These are phyloP conservation scores for Pollachius pollachius DNA, from an alignment of 2,113 vertebrate species.

Conservation along the genomic window DNA sequence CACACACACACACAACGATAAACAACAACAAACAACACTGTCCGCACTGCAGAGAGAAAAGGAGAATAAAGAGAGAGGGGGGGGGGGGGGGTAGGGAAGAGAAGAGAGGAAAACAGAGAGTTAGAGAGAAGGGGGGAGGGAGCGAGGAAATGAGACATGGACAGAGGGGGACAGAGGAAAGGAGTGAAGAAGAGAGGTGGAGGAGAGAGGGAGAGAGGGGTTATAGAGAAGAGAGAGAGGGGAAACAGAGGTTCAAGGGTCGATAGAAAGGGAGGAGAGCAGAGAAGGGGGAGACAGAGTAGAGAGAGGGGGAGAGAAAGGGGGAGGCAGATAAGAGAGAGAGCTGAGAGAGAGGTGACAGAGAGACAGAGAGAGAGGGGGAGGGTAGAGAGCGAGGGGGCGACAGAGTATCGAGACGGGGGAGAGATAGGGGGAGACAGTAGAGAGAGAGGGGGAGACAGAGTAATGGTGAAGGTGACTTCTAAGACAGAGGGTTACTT, in stretches of 20 bases:
- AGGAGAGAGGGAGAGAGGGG: background rate
- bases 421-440: background rate
- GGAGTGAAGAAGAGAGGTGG: background rate
- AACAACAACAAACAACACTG: background rate
- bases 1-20: background rate
- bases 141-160: background rate
- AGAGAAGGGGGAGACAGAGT: background rate
- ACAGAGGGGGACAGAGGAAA: background rate
- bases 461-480: constrained; percentile 66
- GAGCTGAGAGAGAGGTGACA: background rate
- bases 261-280: too few relatives aligned
- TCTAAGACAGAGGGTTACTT: constrained; percentile 63
- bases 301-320: background rate
- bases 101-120: background rate
- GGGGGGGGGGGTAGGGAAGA: background rate
- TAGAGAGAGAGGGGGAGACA: constrained; percentile 11
- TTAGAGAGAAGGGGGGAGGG: constrained; percentile 16
- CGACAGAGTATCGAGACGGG: too few relatives aligned
- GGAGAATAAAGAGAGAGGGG: background rate
- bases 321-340: constrained; percentile 35
- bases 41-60: background rate
- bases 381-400: background rate
- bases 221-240: background rate
- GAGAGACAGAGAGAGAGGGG: background rate
- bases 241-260: too few relatives aligned